Base-by-base conservation (phyloP, 2,797 vertebrate genomes). In the Gephyroberyx darwinii region DNA sequence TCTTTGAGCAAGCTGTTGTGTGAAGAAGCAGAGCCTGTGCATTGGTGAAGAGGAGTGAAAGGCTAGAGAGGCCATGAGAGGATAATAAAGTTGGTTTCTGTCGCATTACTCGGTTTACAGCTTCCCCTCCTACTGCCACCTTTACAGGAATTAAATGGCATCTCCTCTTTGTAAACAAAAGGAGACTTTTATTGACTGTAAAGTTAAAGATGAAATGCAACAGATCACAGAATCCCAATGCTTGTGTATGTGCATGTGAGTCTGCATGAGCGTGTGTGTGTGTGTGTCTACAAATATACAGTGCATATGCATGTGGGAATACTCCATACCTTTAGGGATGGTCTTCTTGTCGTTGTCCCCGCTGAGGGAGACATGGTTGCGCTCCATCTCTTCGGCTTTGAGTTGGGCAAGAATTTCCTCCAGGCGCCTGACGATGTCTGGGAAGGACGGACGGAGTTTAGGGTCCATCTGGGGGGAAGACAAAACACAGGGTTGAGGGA, bases 381-480 rank as follows among this genome's bases (percentile, higher is more conserved):
- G 91, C 70, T 96, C 95, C 0, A 91, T 88, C 19, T 96, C 96
- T 31, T 96, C 95, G 0, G 91, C 93, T 88, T 93, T 95, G 68
- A 98, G 89, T 19, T 84, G 93, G 8, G 88, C 91, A 35, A 95
- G 88, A 26, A 96, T 93, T 54, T 94, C 94, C 86, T 98, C 95
- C 78, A 98, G 91, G 75, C 92, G 90, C 85, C 92, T 94, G 62
- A 94, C 96, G 54, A 94, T 96, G 68, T 99, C 96, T 52, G 86
- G 75, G 89, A 98, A 99, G 5, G 96, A 96, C 22, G 97, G 97
- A 69, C 98, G 96, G 69, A 98, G 85, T 80, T 96, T 98, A 20
- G 98, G 98, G 86, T 99, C 96, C 97, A 99, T 97, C 98, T 99
- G 77, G 9, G 50, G 26, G 66, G 66, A 65, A 31, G 5, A 12